A percentile compares a stretch with the other conserved stretches of the same genome.
Evolutionary conservation across 1,140 invertebrate species (phyloP).

Genomic region (Metaphire vulgaris): DNA sequence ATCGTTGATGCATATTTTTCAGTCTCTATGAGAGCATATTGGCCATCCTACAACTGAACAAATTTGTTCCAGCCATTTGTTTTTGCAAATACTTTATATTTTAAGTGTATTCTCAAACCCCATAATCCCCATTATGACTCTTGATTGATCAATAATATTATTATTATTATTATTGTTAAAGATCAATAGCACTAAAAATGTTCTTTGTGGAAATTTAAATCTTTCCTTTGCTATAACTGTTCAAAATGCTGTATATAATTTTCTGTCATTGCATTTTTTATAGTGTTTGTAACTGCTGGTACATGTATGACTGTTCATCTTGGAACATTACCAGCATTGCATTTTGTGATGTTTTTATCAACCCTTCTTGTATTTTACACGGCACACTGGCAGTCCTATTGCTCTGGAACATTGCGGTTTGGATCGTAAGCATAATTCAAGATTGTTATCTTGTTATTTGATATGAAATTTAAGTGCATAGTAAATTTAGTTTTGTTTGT

Average conservation of each 20-base stretch:
- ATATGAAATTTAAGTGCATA: not conserved
- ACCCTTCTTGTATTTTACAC: slow-evolving; percentile 93
- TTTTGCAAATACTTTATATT: no score
- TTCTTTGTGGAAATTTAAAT: not conserved
- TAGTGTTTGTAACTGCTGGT: slow-evolving; percentile 88
- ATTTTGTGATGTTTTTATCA: slow-evolving; percentile 90
- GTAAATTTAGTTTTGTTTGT: not conserved
- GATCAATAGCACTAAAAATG: no score
- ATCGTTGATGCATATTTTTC: no score
- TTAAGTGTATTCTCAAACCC: no score
- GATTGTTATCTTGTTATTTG: not conserved
- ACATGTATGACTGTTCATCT: slow-evolving; percentile 84
- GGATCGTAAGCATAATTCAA: slow-evolving; percentile 59
- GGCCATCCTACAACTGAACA: no score
- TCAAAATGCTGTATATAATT: not conserved
- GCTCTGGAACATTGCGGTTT: slow-evolving; percentile 83
- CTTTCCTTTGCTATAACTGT: not conserved
- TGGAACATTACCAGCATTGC: slow-evolving; percentile 81
- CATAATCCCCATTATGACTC: no score
- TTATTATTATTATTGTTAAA: no score
- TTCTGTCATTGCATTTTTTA: not conserved
- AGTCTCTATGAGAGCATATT: no score
- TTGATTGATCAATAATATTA: no score
- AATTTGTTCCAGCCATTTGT: no score
- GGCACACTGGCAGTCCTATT: slow-evolving; percentile 99